Evolutionary conservation across 2,797 vertebrate species (phyloP).

Genomic region (Steatocranus sp.): DNA sequence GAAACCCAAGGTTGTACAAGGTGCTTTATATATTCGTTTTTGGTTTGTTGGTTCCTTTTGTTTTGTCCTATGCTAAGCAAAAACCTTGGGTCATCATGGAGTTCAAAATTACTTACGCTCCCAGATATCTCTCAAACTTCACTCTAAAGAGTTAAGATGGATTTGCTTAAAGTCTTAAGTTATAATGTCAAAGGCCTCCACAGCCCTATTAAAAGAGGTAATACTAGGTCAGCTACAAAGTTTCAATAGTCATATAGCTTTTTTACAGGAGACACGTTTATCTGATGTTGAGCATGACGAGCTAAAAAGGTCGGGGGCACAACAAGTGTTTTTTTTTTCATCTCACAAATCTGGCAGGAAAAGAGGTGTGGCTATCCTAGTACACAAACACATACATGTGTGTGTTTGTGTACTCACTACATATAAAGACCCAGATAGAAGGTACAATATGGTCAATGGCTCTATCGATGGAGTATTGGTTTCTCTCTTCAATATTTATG

Average conservation of each 20-base stretch:
- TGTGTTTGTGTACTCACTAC: not conserved
- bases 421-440: not conserved
- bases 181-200: not conserved
- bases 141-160: not conserved
- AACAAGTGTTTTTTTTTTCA: not conserved
- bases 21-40: not conserved
- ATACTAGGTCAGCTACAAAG: not conserved
- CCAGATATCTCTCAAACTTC: not conserved
- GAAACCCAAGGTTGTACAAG: too few relatives aligned
- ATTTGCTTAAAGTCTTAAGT: not conserved
- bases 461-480: not conserved
- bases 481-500: not conserved
- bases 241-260: not conserved
- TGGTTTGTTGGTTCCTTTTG: not conserved
- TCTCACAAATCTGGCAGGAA: not conserved
- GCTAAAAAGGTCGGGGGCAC: not conserved
- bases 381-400: fast-evolving
- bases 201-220: not conserved
- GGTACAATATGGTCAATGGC: not conserved
- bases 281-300: not conserved
- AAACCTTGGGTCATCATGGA: not conserved
- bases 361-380: not conserved
- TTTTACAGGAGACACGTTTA: not conserved
- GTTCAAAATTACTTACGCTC: not conserved
- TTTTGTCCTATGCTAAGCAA: not conserved